A percentile compares a stretch with the other conserved stretches of the same genome.
Evolutionary conservation across 2,888 invertebrate species (phyloP).

Genomic region (Euzetes globulus): DNA sequence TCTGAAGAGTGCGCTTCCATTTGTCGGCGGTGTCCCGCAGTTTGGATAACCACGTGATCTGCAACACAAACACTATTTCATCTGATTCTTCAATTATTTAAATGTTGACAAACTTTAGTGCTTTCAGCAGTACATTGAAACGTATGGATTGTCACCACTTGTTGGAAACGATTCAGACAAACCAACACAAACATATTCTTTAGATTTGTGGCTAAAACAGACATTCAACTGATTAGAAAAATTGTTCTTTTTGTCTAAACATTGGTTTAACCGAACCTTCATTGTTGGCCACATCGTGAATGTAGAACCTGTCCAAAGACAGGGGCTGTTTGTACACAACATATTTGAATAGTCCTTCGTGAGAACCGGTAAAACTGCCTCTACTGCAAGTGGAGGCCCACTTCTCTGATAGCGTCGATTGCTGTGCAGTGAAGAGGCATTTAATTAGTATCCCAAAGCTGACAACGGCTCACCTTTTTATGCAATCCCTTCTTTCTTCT

Average conservation of each 20-base stretch:
- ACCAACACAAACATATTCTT: conserved; percentile 50
- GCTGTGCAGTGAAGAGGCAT: conserved; percentile 43
- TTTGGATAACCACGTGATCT: conserved; percentile 52
- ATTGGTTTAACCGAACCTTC: conserved; percentile 42
- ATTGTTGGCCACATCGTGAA: conserved; percentile 47
- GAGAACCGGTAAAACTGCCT: conserved; percentile 36
- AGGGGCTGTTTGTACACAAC: conserved; percentile 51
- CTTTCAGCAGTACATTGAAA: conserved; percentile 49
- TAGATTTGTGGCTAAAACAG: conserved; percentile 45
- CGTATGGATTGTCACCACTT: conserved; percentile 50
- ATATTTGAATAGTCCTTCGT: conserved; percentile 46
- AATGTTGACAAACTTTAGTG: conserved; percentile 46
- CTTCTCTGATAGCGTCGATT: conserved; percentile 50
- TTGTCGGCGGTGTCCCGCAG: conserved; percentile 52
- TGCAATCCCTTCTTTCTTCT: conserved; percentile 54
- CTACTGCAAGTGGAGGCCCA: conserved; percentile 48
- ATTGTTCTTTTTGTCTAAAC: background rate
- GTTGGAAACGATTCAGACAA: conserved; percentile 50
- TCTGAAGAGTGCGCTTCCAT: conserved; percentile 50
- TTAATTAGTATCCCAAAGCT: conserved; percentile 14
- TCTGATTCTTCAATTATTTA: background rate
- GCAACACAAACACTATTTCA: conserved; percentile 26
- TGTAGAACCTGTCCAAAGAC: conserved; percentile 50
- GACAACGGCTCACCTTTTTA: conserved; percentile 49
- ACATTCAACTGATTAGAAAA: too few relatives aligned